Evolutionary conservation across 2,888 invertebrate genomes (phyloP).

Genomic region (Ormyrus nitidulus): DNA sequence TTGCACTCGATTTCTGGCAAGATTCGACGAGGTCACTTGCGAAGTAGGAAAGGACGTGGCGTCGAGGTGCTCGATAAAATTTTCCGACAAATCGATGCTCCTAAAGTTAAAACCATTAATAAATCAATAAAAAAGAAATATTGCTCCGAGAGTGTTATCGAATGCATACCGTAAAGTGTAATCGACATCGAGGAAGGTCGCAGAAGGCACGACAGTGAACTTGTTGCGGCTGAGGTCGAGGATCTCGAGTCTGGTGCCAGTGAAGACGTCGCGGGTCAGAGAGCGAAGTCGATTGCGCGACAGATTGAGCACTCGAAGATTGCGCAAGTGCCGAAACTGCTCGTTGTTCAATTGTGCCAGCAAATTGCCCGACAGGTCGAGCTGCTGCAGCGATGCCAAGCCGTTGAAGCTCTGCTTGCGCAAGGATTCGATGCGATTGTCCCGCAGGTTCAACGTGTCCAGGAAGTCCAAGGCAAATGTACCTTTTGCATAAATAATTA

Average conservation of each 20-base stretch:
- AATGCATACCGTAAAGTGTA: conserved; percentile 82
- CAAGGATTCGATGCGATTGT: conserved; percentile 84
- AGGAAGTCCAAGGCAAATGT: conserved; percentile 81
- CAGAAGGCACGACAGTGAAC: conserved; percentile 87
- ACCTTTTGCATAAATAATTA: conserved; percentile 76
- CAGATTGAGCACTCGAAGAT: conserved; percentile 84
- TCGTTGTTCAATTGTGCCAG: conserved; percentile 87
- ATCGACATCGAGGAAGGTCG: conserved; percentile 86
- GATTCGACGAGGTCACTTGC: conserved; percentile 85
- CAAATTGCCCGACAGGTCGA: conserved; percentile 87
- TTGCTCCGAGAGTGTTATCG: no score
- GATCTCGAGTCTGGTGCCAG: conserved; percentile 87
- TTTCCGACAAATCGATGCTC: conserved; percentile 82
- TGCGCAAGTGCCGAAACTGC: conserved; percentile 87
- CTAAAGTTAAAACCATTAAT: conserved; percentile 20
- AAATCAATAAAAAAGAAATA: neutral
- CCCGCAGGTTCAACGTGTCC: conserved; percentile 84
- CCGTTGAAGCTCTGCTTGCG: conserved; percentile 88
- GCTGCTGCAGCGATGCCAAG: conserved; percentile 84
- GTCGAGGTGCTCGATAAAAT: conserved; percentile 90
- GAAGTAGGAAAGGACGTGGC: conserved; percentile 91
- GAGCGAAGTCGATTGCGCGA: conserved; percentile 85
- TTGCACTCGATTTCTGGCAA: conserved; percentile 88
- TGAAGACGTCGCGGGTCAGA: conserved; percentile 86
- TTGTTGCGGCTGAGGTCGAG: conserved; percentile 88